Conservation (phyloP, 2,113 vertebrate species). For the Gasterosteus nipponicus region DNA sequence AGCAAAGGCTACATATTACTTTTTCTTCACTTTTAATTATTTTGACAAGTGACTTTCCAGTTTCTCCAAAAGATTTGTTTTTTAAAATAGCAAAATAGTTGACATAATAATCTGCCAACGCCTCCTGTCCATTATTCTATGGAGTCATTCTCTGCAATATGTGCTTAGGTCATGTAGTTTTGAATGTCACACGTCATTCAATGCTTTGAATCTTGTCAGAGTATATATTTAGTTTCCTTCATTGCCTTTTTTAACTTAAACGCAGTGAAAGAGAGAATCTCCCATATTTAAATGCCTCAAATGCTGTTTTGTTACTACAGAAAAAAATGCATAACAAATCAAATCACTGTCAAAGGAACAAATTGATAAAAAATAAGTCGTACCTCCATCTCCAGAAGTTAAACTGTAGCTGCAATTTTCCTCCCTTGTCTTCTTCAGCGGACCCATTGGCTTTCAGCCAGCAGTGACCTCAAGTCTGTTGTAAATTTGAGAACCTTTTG, state of each 20-base stretch:
- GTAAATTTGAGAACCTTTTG: background rate
- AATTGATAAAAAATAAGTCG: background rate
- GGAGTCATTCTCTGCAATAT: background rate
- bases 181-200: background rate
- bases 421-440: constrained; percentile 17
- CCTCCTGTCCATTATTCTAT: background rate
- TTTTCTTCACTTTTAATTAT: background rate
- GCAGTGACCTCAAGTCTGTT: background rate
- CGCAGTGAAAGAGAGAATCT: background rate
- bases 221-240: background rate
- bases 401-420: background rate
- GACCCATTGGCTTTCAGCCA: background rate
- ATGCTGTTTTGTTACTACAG: background rate
- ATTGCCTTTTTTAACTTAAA: background rate
- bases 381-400: background rate
- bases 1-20: background rate
- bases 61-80: background rate
- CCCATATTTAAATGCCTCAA: background rate
- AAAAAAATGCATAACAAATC: background rate
- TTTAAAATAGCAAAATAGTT: background rate
- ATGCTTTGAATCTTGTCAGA: background rate
- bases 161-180: background rate
- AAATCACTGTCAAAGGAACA: background rate
- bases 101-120: too few species aligned
- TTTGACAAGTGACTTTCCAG: background rate